Conservation (phyloP, 2,888 invertebrate genomes). For the Rugalucina vietnamica region DNA sequence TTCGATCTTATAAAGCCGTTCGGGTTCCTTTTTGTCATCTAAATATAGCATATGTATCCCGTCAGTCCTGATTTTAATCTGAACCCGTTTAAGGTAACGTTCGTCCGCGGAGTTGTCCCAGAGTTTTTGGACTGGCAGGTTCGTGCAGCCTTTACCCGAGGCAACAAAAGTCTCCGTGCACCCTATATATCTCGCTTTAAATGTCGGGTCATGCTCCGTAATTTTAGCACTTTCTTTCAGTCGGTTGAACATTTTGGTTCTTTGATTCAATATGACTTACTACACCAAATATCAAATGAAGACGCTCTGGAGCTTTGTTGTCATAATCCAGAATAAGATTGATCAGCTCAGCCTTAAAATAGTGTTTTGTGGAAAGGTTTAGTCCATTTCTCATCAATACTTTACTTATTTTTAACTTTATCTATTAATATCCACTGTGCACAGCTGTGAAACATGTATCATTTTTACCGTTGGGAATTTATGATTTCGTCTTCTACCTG, state of each 20-base stretch:
- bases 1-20: slow-evolving; percentile 70
- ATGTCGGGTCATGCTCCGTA: slow-evolving; percentile 76
- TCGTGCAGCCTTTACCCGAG: slow-evolving; percentile 75
- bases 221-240: slow-evolving; percentile 75
- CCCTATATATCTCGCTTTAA: slow-evolving; percentile 76
- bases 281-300: background rate
- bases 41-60: slow-evolving; percentile 69
- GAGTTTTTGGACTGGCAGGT: slow-evolving; percentile 71
- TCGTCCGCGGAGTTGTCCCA: slow-evolving; percentile 79
- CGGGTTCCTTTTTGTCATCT: slow-evolving; percentile 66
- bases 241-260: slow-evolving; percentile 68
- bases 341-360: too few species aligned
- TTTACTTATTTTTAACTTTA: background rate
- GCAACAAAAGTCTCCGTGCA: slow-evolving; percentile 73
- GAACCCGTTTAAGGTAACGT: slow-evolving; percentile 65
- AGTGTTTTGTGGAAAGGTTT: background rate
- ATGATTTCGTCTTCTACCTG: background rate
- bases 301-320: background rate
- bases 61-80: slow-evolving; percentile 65
- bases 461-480: too few species aligned
- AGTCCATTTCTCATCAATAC: background rate
- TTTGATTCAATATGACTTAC: background rate
- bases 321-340: too few species aligned
- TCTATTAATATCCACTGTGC: background rate
- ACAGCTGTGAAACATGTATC: background rate